Base-by-base conservation (phyloP, 2,888 invertebrate species). In the Nymphalis c-album region DNA sequence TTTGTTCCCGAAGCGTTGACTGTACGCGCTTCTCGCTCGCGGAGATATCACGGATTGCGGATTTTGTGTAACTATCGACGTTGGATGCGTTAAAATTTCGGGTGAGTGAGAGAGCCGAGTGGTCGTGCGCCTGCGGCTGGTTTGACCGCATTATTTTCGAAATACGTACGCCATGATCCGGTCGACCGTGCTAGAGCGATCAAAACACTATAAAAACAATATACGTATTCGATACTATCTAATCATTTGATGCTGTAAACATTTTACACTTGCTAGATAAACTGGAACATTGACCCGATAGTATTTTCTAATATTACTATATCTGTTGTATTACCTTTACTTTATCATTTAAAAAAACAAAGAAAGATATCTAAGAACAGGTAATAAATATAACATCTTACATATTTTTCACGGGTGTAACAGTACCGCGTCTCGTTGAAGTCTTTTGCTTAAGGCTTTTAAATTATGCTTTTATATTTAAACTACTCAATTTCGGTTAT, bases 111-210 rank as follows among this genome's bases (percentile, higher is more conserved):
- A 90, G 90, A 90, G 91, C 85, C 85, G 86, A 85, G 82, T 86
- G 86, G 83, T 81, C 82, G 85, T 81, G 81, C 85, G 88, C 84
- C 86, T 82, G 88, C 85, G 87, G 89, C 90, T 88, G 88, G 91
- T 90, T 89, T 91, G 91, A 91, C 91, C 91, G 91, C 91, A 91
- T 91, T 91, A 90, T 91, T 91, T 90, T 89, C 88, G 90, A 90
- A 90, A 90, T 90, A 90, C 90, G 89, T 89, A 90, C 88, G 85
- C 88, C 85, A 83, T 86, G 85, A 90, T 89, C 90, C 89, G 90
- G 86, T 89, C 87, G 87, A 85, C 84, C 85, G 87, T 82, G 89
- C 86, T 86, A 87, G 81, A 83, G 83, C 85, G 85, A 90, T 90
- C 90, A 90, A 90, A 91, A 91, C 90, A 91, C 87, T 86, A 86